Base-by-base conservation (phyloP, 2,888 invertebrate species). In the Cheilosia impressa region DNA sequence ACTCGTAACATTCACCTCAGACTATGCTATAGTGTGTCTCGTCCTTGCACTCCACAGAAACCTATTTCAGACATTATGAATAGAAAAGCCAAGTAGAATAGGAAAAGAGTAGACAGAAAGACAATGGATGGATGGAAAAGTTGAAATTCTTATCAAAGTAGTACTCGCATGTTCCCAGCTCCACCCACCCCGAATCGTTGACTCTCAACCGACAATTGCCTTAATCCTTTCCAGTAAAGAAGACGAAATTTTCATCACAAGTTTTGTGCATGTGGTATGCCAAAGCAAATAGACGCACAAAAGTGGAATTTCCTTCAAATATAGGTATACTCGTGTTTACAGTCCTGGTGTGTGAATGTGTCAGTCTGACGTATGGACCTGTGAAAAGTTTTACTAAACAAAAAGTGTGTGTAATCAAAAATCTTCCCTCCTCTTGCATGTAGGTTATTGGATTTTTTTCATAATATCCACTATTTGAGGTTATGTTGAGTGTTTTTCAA, bases 81-180 rank as follows among this genome's bases (percentile, higher is more conserved):
- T 66, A 72, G 65, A 66, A 58, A 45, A 65, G 34, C 13, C 45
- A 50, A 71, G 53, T 71, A 65, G 65, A 41, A 65, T 52, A 75
- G 50, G 27, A 24, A 52, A 57, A 58, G 43, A 34, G 66, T 24
- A 57, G n/a, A 58, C 47, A 27, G 43, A 78, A 63, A 84, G 60
- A 79, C 79, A 79, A 84, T 79, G 53, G 72, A 84, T 58, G 62
- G 81, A 79, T 79, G 83, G 58, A 79, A 79, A 79, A 75, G 73
- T 84, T 75, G 73, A 84, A 84, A 84, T 84, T 84, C 83, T 79
- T 84, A 79, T 84, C 83, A 73, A 75, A 79, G 82, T 81, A 65
- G 62, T 45, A 62, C 53, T n/a, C 19, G 7, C 22, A 24, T 52
- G 27, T 7, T 22, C 22, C 9, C 43, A 6, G 4, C 38, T 43